phyloP scores from a whole-genome alignment of 2,797 vertebrate genomes.

The Otolemur crassicaudatus region DNA sequence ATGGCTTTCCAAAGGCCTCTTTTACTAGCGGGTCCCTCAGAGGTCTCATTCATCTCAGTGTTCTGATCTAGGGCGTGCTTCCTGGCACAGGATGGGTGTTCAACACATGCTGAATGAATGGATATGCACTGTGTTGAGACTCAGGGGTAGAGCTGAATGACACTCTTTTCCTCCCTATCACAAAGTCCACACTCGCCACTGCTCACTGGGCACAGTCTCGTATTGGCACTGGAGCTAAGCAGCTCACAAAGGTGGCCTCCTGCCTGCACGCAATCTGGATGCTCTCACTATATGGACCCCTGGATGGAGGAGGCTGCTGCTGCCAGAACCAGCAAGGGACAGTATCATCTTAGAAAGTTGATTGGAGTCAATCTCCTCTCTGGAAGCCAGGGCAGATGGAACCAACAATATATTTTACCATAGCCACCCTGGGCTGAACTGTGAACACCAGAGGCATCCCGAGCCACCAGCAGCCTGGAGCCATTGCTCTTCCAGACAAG shows the following conservation, averaged over 20 bases:
- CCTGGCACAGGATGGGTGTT: background rate
- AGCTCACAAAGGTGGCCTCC: background rate
- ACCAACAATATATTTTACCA: background rate
- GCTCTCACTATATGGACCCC: background rate
- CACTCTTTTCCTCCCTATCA: background rate
- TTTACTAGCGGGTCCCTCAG: background rate
- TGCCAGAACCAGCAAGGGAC: background rate
- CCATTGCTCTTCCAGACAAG: background rate
- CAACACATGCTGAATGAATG: background rate
- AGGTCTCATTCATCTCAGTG: background rate
- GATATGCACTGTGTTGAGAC: background rate
- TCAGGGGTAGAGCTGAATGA: background rate
- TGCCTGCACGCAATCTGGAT: background rate
- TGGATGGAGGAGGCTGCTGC: background rate
- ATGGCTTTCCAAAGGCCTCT: background rate
- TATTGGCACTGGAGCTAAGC: background rate
- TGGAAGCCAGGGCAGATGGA: background rate
- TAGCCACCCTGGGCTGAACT: background rate
- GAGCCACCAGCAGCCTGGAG: background rate
- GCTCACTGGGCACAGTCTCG: background rate
- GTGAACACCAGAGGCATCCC: background rate
- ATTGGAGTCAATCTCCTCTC: background rate
- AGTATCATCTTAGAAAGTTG: background rate
- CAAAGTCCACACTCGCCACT: background rate
- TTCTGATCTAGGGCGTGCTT: background rate